Conservation (phyloP, 2,888 invertebrate genomes). For the Heliconius sara region DNA sequence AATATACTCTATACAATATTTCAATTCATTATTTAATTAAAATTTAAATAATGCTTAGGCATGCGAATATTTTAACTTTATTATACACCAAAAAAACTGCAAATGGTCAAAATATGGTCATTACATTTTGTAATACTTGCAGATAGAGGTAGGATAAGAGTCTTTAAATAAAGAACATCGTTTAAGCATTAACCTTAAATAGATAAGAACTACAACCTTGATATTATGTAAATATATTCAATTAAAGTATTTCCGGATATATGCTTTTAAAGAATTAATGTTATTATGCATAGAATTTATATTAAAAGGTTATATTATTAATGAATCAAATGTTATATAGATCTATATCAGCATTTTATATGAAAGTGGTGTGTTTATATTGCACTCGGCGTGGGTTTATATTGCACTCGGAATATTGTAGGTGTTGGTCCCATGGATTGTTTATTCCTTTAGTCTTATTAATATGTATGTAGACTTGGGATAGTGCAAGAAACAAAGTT, state of each 20-base stretch:
- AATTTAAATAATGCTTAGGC: neutral
- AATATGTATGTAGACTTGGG: too few relatives aligned
- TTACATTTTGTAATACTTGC: slow-evolving; percentile 6
- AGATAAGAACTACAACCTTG: slow-evolving; percentile 12
- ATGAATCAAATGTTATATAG: neutral
- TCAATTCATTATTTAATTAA: neutral
- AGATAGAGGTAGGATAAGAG: slow-evolving; percentile 9
- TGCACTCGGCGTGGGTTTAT: neutral
- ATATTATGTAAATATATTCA: slow-evolving; percentile 11
- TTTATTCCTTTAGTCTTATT: too few relatives aligned
- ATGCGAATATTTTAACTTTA: neutral
- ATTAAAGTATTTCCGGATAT: slow-evolving; percentile 14
- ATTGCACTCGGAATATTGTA: neutral
- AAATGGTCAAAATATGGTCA: neutral
- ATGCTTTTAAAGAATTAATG: slow-evolving; percentile 13
- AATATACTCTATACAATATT: neutral
- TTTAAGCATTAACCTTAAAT: slow-evolving; percentile 16
- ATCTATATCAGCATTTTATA: too few relatives aligned
- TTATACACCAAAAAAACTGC: neutral
- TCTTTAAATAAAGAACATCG: slow-evolving; percentile 3
- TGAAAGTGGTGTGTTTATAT: neutral
- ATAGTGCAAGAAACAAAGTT: too few relatives aligned
- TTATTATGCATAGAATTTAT: slow-evolving; percentile 9
- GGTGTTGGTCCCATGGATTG: neutral
- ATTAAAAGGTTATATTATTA: neutral